These are phyloP conservation scores for Phymorhynchus buccinoides DNA, from an alignment of 1,140 invertebrate species.

Conservation along the genomic window DNA sequence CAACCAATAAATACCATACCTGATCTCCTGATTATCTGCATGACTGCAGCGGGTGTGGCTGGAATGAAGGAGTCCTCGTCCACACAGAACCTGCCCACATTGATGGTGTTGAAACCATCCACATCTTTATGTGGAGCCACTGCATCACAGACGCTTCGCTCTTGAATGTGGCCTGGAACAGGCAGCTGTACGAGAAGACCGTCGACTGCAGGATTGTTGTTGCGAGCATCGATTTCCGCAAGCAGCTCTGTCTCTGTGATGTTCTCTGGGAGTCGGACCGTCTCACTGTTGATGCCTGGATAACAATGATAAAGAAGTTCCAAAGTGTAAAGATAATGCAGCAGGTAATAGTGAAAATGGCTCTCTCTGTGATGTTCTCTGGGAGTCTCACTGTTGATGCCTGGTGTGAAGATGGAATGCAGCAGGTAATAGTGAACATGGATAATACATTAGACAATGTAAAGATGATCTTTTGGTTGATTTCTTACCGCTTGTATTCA, in stretches of 20 bases:
- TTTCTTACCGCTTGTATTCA: too few species aligned
- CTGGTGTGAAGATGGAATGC: neutral
- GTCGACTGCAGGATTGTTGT: conserved; percentile 82
- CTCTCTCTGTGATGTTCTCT: neutral
- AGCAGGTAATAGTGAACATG: too few species aligned
- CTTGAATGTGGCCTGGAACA: conserved; percentile 81
- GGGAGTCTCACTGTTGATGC: too few species aligned
- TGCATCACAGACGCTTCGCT: conserved; percentile 83
- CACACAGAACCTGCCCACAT: conserved; percentile 78
- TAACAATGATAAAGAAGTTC: neutral
- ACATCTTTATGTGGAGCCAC: conserved; percentile 89
- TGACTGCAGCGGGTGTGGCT: conserved; percentile 87
- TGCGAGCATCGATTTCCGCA: conserved; percentile 79
- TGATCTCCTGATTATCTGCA: conserved; percentile 81
- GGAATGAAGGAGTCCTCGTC: conserved; percentile 86
- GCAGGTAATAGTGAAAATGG: too few species aligned
- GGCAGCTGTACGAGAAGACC: conserved; percentile 91
- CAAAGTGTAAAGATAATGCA: neutral
- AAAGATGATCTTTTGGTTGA: too few species aligned
- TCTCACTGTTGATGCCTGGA: conserved; percentile 79
- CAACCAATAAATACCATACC: conserved; percentile 58
- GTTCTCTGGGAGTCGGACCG: conserved; percentile 75
- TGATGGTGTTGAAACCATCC: conserved; percentile 83
- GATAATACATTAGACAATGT: too few species aligned
- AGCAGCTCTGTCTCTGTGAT: conserved; percentile 82